Evolutionary conservation across 2,797 vertebrate species (phyloP).

Genomic region (Tarsius wallacei): DNA sequence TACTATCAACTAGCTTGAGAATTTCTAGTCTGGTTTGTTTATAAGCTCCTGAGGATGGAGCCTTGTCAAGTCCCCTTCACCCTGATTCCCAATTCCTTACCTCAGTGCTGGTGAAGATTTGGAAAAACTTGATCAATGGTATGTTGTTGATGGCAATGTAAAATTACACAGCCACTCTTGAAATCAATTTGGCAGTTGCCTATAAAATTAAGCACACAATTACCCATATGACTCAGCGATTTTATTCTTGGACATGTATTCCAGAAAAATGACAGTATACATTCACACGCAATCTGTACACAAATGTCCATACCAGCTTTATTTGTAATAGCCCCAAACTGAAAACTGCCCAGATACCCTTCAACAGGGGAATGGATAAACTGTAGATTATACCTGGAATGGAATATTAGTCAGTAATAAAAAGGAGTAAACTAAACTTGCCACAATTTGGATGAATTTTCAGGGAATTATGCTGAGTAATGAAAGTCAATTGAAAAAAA

Average conservation of each 20-base stretch:
- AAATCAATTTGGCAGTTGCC: background rate
- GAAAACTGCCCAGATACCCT: background rate
- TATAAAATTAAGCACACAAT: background rate
- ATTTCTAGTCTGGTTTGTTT: background rate
- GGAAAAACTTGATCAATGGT: background rate
- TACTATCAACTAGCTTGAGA: background rate
- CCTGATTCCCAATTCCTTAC: background rate
- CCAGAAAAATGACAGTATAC: background rate
- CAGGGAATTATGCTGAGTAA: background rate
- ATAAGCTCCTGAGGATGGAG: too few species aligned
- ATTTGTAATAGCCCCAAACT: background rate
- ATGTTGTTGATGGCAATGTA: background rate
- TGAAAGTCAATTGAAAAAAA: background rate
- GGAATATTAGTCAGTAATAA: background rate
- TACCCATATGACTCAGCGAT: background rate
- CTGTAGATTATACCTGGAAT: fast-evolving
- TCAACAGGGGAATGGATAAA: background rate
- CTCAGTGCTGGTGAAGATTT: background rate
- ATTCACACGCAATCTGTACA: background rate
- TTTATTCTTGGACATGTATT: background rate
- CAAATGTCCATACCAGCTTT: background rate
- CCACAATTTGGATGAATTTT: background rate
- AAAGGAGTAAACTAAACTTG: background rate
- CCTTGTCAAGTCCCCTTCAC: background rate
- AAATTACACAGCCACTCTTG: background rate